Percentiles rank a stretch among this genome's conserved stretches.
These are phyloP conservation scores for Ptychobarbus kaznakovi DNA, from an alignment of 2,797 vertebrate genomes.

Conservation along the genomic window DNA sequence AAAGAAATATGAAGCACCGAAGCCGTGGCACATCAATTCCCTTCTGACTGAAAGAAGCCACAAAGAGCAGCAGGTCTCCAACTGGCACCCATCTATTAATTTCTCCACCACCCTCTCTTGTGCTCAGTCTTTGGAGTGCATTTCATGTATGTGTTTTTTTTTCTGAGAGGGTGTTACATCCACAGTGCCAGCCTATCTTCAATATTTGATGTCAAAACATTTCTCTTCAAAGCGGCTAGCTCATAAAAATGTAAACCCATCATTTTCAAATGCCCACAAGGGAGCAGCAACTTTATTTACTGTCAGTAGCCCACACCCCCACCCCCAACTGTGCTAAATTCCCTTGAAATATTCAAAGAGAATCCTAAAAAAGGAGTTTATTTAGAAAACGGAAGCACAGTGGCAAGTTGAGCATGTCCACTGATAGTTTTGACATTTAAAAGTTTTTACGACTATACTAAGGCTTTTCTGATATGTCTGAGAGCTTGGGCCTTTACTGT, in stretches of 20 bases:
- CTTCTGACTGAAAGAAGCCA: conserved; percentile 56
- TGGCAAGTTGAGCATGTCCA: conserved; percentile 14
- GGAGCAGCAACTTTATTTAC: conserved; percentile 72
- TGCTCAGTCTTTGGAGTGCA: conserved; percentile 34
- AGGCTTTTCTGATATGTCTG: neutral
- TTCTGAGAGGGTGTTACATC: conserved; percentile 53
- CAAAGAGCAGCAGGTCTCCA: conserved; percentile 55
- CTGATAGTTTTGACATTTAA: conserved; percentile 15
- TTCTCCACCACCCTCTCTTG: conserved; percentile 46
- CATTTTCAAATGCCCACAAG: conserved; percentile 67
- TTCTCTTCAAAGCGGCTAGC: conserved; percentile 64
- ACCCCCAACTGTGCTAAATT: conserved; percentile 64
- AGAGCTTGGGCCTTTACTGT: neutral
- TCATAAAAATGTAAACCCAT: conserved; percentile 70
- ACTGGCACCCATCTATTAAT: conserved; percentile 46
- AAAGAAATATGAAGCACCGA: conserved; percentile 53
- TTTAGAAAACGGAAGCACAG: conserved; percentile 13
- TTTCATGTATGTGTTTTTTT: conserved; percentile 58
- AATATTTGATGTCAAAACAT: conserved; percentile 75
- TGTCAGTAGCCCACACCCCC: conserved; percentile 57
- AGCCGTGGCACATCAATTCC: conserved; percentile 37
- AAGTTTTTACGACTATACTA: conserved; percentile 25
- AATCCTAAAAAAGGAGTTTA: conserved; percentile 56
- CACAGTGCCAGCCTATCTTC: conserved; percentile 58
- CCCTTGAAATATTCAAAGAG: conserved; percentile 76